Percentiles rank a stretch among this genome's conserved stretches.
These are phyloP conservation scores for Pinctada fucata DNA, from an alignment of 2,888 invertebrate species.

Conservation along the genomic window DNA sequence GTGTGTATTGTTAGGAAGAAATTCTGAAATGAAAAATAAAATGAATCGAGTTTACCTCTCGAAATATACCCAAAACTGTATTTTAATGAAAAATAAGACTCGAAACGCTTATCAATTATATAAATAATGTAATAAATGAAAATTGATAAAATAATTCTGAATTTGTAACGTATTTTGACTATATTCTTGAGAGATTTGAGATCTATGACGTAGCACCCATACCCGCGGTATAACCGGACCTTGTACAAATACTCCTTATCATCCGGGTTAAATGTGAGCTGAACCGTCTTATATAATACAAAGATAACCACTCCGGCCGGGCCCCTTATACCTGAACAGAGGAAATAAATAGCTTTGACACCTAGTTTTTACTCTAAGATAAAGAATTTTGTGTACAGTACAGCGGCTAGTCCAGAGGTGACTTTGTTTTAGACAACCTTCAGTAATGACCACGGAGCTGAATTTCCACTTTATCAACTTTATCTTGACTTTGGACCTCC, in stretches of 20 bases:
- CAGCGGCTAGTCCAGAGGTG: not conserved
- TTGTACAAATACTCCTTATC: slow-evolving; percentile 20
- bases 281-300: slow-evolving; percentile 21
- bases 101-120: too few species aligned
- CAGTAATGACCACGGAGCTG: not conserved
- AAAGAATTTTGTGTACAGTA: slow-evolving; percentile 24
- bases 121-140: too few species aligned
- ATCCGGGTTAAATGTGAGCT: slow-evolving; percentile 11
- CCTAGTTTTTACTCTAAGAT: slow-evolving; percentile 5
- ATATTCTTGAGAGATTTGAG: too few species aligned
- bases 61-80: too few species aligned
- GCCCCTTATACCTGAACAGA: not conserved
- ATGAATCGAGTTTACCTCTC: too few species aligned
- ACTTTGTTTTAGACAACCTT: not conserved
- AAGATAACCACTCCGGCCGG: not conserved
- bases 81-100: too few species aligned
- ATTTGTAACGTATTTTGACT: too few species aligned
- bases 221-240: not conserved
- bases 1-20: too few species aligned
- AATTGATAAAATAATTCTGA: too few species aligned
- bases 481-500: not conserved
- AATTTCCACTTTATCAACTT: not conserved
- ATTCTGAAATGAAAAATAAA: too few species aligned
- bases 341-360: slow-evolving; percentile 17
- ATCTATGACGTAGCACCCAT: too few species aligned